Evolutionary conservation across 2,797 vertebrate species (phyloP).

Genomic region (Catostomus latipinnis): DNA sequence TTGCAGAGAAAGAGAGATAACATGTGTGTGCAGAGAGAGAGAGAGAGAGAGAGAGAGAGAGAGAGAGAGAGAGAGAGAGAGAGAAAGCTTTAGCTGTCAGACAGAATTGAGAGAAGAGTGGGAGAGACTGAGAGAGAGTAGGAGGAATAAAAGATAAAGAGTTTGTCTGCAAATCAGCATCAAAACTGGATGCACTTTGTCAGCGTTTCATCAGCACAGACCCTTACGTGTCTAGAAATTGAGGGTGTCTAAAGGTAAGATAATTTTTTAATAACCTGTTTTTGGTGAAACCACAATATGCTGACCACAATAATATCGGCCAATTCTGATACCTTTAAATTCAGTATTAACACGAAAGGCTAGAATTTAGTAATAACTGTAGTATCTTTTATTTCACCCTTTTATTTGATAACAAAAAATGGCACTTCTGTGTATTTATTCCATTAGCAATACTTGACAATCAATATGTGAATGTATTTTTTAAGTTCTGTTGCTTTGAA

Average conservation of each 20-base stretch:
- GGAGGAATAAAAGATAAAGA: constrained; percentile 71
- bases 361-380: not conserved
- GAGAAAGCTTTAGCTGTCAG: constrained; percentile 59
- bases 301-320: not conserved
- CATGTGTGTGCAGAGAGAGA: constrained; percentile 18
- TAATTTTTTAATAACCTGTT: constrained; percentile 11
- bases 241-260: constrained; percentile 41
- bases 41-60: constrained; percentile 39
- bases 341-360: not conserved
- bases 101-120: constrained; percentile 54
- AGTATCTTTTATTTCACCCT: not conserved
- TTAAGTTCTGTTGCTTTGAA: not conserved
- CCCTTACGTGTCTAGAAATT: constrained; percentile 35
- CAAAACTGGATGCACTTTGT: constrained; percentile 54
- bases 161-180: constrained; percentile 58
- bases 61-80: constrained; percentile 60
- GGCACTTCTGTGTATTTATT: not conserved
- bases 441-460: not conserved
- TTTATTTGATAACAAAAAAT: not conserved
- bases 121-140: constrained; percentile 62
- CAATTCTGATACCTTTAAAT: not conserved
- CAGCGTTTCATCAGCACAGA: constrained; percentile 43
- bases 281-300: not conserved
- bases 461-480: not conserved
- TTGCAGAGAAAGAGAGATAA: constrained; percentile 48